Percentiles rank a stretch among this genome's conserved stretches.
Evolutionary conservation across 1,140 invertebrate genomes (phyloP).

Genomic region (Philotrypesis tridentata): DNA sequence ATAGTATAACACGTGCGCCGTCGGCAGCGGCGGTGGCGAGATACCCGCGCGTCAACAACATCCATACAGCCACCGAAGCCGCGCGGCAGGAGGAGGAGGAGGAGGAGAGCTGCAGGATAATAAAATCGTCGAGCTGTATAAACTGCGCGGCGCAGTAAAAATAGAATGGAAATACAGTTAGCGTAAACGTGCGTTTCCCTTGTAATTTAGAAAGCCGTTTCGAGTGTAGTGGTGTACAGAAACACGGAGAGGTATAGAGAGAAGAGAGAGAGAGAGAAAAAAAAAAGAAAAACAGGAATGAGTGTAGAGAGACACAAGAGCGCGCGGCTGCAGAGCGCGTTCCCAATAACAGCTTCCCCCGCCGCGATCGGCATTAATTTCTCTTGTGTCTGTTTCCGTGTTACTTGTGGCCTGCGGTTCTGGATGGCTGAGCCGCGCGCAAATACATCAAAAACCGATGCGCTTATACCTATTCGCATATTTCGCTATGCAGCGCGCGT

Average conservation of each 20-base stretch:
- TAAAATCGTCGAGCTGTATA: neutral
- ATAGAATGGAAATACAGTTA: conserved; percentile 33
- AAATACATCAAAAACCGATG: conserved; percentile 10
- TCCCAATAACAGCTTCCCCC: conserved; percentile 16
- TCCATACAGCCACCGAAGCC: too few relatives aligned
- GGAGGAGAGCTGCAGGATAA: neutral
- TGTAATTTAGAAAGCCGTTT: conserved; percentile 19
- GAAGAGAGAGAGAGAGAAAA: neutral
- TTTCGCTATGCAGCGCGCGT: too few relatives aligned
- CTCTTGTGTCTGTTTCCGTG: conserved; percentile 5
- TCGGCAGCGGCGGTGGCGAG: too few relatives aligned
- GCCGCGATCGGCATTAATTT: conserved; percentile 18
- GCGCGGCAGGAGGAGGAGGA: too few relatives aligned
- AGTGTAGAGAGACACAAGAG: neutral
- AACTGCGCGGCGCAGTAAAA: neutral
- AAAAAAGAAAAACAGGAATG: neutral
- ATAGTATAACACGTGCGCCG: too few relatives aligned
- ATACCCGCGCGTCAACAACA: too few relatives aligned
- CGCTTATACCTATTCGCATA: neutral
- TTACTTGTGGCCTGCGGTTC: conserved; percentile 12
- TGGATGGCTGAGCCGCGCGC: neutral
- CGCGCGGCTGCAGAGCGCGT: too few relatives aligned
- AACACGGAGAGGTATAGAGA: too few relatives aligned
- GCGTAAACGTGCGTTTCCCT: conserved; percentile 5
- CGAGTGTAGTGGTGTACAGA: neutral